Evolutionary conservation across 2,888 invertebrate genomes (phyloP), one percentile per base, ranked within the genome.

Genomic region (Lepeophtheirus nordmannii): DNA sequence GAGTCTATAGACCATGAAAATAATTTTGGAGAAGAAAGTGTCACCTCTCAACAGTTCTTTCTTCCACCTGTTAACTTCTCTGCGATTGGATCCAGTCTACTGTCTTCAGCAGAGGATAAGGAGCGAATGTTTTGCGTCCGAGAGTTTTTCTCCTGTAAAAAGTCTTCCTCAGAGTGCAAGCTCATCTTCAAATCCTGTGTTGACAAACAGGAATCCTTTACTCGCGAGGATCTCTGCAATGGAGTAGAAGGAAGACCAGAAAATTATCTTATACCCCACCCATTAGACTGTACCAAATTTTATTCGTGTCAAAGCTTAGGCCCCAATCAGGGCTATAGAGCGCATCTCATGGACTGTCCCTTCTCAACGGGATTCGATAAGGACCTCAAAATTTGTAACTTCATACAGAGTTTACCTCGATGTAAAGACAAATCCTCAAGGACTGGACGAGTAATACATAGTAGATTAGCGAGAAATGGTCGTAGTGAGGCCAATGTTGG

Each of bases 301-400:
- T 65, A 65, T 40, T 66, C 66, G 11, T 66, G 66, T 23, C 66
- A 66, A 41, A 63, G 38, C 22, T 30, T 63, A 22, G 63, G 63
- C 11, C 14, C 20, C 10, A 20, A 17, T 38, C 12, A 14, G 17
- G 46, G 60, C 39, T 66, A 40, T 20, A 66, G 41, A 5, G 66
- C 60, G 9, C 59, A 66, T 30, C 46, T 46, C 12, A 66, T 66
- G 66, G 59, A 60, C 22, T 66, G 66, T 66, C 66, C 66, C 17
- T 20, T 20, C n/a, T 38, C 58, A 38, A 66, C 66, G 9, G 66
- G 66, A 41, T 66, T 66, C 23, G 66, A 66, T 66, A 23, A 14
- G 11, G 17, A 60, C 8, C 60, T 66, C 12, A 58, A 58, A 30
- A 46, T 60, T n/a, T 66, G 66, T 46, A 66, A 65, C 12, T 65